Percentiles rank a stretch among this genome's conserved stretches.
Conservation (phyloP, 2,888 invertebrate species). For the Pecten maximus region DNA sequence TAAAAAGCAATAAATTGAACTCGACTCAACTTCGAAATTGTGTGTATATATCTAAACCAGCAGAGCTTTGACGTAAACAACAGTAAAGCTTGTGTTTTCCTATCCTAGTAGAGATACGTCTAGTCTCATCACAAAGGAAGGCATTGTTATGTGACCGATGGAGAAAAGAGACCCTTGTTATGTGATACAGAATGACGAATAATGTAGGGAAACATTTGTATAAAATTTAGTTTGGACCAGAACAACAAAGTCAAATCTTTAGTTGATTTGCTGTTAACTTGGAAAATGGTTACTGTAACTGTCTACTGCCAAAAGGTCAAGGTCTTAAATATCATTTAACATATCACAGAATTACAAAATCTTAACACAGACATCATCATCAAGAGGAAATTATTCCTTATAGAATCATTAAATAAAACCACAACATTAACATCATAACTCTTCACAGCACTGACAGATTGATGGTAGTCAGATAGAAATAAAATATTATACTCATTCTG, state of each 20-base stretch:
- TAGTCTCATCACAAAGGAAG: neutral
- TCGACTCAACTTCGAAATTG: too few species aligned
- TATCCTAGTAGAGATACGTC: neutral
- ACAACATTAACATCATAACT: too few species aligned
- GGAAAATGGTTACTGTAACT: neutral
- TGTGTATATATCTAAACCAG: too few species aligned
- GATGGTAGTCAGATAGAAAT: too few species aligned
- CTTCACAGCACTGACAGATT: too few species aligned
- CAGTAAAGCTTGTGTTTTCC: neutral
- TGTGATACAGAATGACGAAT: neutral
- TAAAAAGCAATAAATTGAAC: neutral
- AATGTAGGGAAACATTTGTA: neutral
- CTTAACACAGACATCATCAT: too few species aligned
- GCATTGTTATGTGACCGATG: neutral
- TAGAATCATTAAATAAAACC: too few species aligned
- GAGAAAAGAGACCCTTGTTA: neutral
- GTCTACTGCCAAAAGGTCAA: neutral
- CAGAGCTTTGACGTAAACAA: conserved; percentile 1
- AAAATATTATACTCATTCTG: too few species aligned
- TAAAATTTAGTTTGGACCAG: neutral
- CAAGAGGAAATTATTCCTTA: too few species aligned
- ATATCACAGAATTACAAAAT: too few species aligned
- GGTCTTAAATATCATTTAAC: too few species aligned
- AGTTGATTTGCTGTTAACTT: neutral
- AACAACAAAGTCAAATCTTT: neutral